Conservation (phyloP, 2,888 invertebrate genomes). For the Drosophila atripex region DNA sequence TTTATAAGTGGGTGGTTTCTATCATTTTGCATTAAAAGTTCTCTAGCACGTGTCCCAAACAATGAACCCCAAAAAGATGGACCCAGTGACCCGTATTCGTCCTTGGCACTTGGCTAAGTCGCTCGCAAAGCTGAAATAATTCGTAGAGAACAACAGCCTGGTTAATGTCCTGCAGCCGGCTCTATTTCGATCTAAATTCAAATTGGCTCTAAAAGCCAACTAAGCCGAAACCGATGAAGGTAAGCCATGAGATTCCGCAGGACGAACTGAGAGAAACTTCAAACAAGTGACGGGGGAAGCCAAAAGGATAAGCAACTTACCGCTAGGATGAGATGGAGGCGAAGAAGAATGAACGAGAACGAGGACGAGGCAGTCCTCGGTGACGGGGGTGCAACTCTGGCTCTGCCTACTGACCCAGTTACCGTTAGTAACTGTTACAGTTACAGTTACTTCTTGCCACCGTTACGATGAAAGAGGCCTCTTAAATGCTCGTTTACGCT, state of each 20-base stretch:
- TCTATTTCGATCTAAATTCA: conserved; percentile 18
- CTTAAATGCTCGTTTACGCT: conserved; percentile 41
- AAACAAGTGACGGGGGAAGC: not conserved
- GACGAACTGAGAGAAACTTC: not conserved
- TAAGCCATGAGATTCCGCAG: conserved; percentile 1
- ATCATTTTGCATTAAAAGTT: not conserved
- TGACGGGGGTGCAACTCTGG: conserved; percentile 23
- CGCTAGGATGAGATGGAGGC: conserved; percentile 14
- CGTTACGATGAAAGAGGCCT: conserved; percentile 8
- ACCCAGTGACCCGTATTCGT: conserved; percentile 33
- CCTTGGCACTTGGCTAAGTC: conserved; percentile 10
- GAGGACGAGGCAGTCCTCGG: conserved; percentile 24
- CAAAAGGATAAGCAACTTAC: conserved; percentile 25
- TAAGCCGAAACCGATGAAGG: not conserved
- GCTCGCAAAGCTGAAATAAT: conserved; percentile 24
- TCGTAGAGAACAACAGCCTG: not conserved
- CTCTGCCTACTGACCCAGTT: conserved; percentile 50
- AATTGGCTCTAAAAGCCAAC: conserved; percentile 20
- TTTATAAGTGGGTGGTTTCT: no score
- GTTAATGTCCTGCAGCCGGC: not conserved
- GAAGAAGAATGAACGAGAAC: conserved; percentile 12
- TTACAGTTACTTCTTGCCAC: not conserved
- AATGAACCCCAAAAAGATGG: conserved; percentile 1
- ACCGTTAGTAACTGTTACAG: conserved; percentile 26
- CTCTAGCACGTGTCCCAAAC: not conserved